Evolutionary conservation across 2,888 invertebrate species (phyloP).

Genomic region (Unio delphinus): DNA sequence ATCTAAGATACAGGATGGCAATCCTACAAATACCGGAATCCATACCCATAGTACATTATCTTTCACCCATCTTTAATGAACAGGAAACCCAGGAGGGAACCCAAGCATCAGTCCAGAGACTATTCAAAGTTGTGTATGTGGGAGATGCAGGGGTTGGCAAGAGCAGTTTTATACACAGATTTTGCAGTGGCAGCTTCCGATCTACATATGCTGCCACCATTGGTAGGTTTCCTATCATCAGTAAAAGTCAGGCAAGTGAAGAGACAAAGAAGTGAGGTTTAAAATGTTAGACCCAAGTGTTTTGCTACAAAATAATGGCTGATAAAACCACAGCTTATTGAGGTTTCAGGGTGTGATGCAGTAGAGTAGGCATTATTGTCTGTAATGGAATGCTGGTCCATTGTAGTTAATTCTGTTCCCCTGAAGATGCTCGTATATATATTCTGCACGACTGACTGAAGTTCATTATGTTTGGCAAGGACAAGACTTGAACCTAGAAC

Average conservation of each 20-base stretch:
- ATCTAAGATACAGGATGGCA: too few species aligned
- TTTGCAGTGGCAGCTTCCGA: constrained; percentile 90
- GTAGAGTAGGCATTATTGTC: too few species aligned
- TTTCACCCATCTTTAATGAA: constrained; percentile 4
- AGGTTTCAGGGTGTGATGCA: too few species aligned
- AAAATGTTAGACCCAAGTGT: constrained; percentile 1
- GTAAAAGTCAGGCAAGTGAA: background rate
- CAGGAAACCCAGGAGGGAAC: constrained; percentile 10
- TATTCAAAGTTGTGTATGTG: constrained; percentile 76
- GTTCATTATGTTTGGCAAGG: too few species aligned
- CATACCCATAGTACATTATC: background rate
- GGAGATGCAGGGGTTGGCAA: constrained; percentile 96
- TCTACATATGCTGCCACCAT: constrained; percentile 95
- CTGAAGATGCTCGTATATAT: too few species aligned
- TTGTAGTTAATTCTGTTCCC: too few species aligned
- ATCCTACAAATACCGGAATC: too few species aligned
- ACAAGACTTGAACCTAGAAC: too few species aligned
- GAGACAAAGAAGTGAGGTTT: too few species aligned
- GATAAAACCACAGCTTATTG: too few species aligned
- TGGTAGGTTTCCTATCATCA: constrained; percentile 74
- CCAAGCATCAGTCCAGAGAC: constrained; percentile 49
- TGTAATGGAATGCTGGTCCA: too few species aligned
- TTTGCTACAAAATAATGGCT: background rate
- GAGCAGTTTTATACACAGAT: constrained; percentile 94
- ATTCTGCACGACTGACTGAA: too few species aligned